Evolutionary conservation across 2,888 invertebrate species (phyloP).

Genomic region (Leistus spinibarbis): DNA sequence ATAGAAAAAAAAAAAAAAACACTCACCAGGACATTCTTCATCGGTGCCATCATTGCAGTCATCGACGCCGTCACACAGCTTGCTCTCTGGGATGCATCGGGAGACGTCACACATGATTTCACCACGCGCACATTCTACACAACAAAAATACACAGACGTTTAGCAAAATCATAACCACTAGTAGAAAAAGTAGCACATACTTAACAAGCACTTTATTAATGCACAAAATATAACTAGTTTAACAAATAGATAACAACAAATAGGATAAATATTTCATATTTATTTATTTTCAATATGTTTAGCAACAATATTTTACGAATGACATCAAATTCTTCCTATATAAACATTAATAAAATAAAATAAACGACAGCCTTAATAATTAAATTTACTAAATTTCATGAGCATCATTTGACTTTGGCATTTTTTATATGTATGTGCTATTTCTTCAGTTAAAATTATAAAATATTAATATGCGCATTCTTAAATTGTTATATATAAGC

Average conservation of each 20-base stretch:
- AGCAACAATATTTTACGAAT: not conserved
- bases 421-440: no score
- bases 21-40: constrained; percentile 63
- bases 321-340: no score
- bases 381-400: no score
- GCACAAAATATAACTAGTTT: not conserved
- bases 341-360: no score
- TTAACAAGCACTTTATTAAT: not conserved
- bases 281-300: not conserved
- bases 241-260: not conserved
- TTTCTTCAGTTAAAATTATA: no score
- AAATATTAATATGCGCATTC: no score
- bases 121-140: constrained; percentile 60
- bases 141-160: constrained; percentile 42
- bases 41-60: constrained; percentile 74
- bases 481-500: no score
- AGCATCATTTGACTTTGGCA: no score
- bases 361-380: no score
- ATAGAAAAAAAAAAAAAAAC: not conserved
- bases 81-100: constrained; percentile 62
- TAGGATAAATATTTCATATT: not conserved
- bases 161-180: not conserved
- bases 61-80: constrained; percentile 64
- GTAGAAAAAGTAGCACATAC: not conserved
- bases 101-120: constrained; percentile 69